Evolutionary conservation across 1,140 invertebrate genomes (phyloP).

Genomic region (Drosophila suzukii): DNA sequence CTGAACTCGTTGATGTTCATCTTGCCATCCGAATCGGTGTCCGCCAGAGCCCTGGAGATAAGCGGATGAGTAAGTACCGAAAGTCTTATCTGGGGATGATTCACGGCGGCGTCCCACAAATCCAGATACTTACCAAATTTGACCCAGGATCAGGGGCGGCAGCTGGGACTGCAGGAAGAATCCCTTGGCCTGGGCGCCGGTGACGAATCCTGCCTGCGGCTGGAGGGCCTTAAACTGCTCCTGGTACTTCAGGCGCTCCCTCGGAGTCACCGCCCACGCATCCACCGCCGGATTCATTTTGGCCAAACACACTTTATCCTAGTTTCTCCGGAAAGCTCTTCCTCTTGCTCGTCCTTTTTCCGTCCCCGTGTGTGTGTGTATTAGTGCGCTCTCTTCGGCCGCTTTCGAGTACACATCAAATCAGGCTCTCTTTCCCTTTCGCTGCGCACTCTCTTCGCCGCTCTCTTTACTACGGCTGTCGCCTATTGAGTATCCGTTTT

Average conservation of each 20-base stretch:
- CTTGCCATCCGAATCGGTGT: conserved; percentile 98
- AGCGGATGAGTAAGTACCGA: conserved; percentile 14
- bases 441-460: conserved; percentile 50
- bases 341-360: conserved; percentile 13
- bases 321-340: conserved; percentile 33
- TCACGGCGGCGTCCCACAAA: conserved; percentile 84
- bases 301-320: conserved; percentile 12
- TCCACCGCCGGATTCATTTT: conserved; percentile 87
- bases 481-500: conserved; percentile 76
- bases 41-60: conserved; percentile 92
- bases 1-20: conserved; percentile 98
- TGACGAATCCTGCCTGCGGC: conserved; percentile 94
- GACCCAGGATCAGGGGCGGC: conserved; percentile 93
- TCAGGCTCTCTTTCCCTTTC: conserved; percentile 50
- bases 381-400: conserved; percentile 71
- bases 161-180: conserved; percentile 97
- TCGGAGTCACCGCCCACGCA: conserved; percentile 94
- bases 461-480: conserved; percentile 43
- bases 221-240: conserved; percentile 95
- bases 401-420: conserved; percentile 71
- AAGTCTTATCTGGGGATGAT: conserved; percentile 60
- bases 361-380: conserved; percentile 53
- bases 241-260: conserved; percentile 94
- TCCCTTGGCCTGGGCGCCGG: conserved; percentile 96
- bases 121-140: conserved; percentile 93